A percentile compares a stretch with the other conserved stretches of the same genome.
Conservation (phyloP, 2,888 invertebrate genomes). For the Cylindroiulus punctatus region DNA sequence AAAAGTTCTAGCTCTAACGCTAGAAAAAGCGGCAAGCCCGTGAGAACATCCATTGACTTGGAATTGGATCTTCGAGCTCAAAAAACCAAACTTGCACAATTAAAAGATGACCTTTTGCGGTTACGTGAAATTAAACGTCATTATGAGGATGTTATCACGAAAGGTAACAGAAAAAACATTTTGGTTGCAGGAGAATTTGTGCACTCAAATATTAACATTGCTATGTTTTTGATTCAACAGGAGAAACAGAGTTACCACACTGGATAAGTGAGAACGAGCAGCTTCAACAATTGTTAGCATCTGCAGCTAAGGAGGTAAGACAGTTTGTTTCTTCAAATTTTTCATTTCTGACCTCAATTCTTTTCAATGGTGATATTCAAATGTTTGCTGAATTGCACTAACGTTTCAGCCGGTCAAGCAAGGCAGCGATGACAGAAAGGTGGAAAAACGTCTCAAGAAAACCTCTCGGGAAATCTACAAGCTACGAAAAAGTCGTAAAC, state of each 20-base stretch:
- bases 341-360: not conserved
- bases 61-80: constrained; percentile 93
- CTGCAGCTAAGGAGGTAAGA: constrained; percentile 65
- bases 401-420: constrained; percentile 60
- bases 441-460: constrained; percentile 83
- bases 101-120: constrained; percentile 84
- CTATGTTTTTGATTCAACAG: constrained; percentile 63
- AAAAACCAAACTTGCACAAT: constrained; percentile 82
- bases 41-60: constrained; percentile 86
- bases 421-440: constrained; percentile 75
- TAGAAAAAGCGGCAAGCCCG: constrained; percentile 20
- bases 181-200: not conserved
- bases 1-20: not conserved
- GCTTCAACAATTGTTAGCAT: constrained; percentile 72
- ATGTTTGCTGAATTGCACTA: constrained; percentile 50
- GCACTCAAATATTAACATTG: not conserved
- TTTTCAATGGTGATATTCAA: not conserved
- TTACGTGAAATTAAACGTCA: constrained; percentile 80
- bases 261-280: constrained; percentile 90
- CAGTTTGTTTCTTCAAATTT: constrained; percentile 49
- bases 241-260: constrained; percentile 82
- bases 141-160: constrained; percentile 80
- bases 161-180: constrained; percentile 61
- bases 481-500: constrained; percentile 84
- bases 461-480: constrained; percentile 93